Conservation (phyloP, 1,140 invertebrate genomes). For the Drosophila busckii region DNA sequence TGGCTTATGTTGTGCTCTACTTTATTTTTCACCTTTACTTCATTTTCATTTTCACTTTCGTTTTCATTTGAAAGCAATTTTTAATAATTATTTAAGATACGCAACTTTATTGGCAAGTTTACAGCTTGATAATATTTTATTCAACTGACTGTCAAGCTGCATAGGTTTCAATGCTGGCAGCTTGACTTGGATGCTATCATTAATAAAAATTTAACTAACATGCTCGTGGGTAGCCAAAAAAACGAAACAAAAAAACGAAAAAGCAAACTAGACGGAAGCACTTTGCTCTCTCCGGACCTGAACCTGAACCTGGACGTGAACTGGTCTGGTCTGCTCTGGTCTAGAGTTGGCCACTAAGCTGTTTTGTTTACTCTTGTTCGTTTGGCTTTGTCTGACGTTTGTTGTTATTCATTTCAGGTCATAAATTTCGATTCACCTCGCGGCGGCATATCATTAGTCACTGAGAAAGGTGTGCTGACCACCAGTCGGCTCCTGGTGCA, state of each 20-base stretch:
- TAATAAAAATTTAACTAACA: slow-evolving; percentile 69
- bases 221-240: slow-evolving; percentile 8
- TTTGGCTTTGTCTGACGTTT: background rate
- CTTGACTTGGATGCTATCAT: slow-evolving; percentile 53
- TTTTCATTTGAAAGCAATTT: background rate
- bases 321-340: no score
- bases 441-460: slow-evolving; percentile 88
- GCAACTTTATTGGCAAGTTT: no score
- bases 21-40: slow-evolving; percentile 18
- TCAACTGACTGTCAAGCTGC: no score
- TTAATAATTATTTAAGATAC: background rate
- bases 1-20: background rate
- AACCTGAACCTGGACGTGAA: background rate
- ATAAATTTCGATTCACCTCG: slow-evolving; percentile 90
- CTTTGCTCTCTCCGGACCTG: background rate
- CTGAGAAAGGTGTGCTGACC: slow-evolving; percentile 88
- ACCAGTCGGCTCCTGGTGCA: slow-evolving; percentile 89
- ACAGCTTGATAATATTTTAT: no score
- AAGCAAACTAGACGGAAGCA: no score
- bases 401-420: slow-evolving; percentile 80
- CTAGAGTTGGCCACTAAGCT: slow-evolving; percentile 33
- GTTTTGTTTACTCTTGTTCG: slow-evolving; percentile 30
- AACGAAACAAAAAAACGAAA: background rate
- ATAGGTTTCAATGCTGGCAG: no score
- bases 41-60: slow-evolving; percentile 7